Percentiles rank a stretch among this genome's conserved stretches.
Evolutionary conservation across 2,797 vertebrate genomes (phyloP).

Genomic region (Eulemur coronatus): DNA sequence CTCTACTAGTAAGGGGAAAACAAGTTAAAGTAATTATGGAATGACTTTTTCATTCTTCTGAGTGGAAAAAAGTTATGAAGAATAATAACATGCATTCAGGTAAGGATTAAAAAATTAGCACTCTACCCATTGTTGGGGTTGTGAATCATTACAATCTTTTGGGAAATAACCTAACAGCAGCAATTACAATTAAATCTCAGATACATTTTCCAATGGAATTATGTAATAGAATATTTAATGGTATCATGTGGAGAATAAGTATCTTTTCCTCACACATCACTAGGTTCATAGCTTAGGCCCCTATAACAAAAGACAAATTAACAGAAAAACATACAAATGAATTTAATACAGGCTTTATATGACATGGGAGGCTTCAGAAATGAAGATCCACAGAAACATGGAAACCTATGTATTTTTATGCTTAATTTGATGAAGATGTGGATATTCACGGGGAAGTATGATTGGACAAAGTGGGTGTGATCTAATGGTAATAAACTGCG

Average conservation of each 20-base stretch:
- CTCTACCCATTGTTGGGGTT: not conserved
- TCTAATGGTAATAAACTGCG: not conserved
- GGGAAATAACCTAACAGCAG: not conserved
- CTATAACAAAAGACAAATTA: not conserved
- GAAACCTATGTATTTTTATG: not conserved
- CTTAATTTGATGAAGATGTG: not conserved
- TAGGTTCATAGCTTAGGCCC: not conserved
- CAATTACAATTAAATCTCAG: conserved; percentile 14
- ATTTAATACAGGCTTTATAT: not conserved
- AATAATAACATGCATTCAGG: not conserved
- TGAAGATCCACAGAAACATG: not conserved
- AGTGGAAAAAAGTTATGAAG: not conserved
- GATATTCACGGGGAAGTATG: not conserved
- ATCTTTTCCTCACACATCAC: not conserved
- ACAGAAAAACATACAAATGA: not conserved
- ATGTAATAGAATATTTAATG: not conserved
- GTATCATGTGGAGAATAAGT: not conserved
- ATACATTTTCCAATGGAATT: not conserved
- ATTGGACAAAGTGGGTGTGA: not conserved
- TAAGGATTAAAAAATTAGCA: not conserved
- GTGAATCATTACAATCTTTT: not conserved
- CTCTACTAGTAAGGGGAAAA: not conserved
- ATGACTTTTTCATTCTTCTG: not conserved
- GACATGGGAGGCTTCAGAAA: not conserved
- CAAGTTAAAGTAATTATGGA: not conserved